Conservation (phyloP, 2,113 vertebrate species). For the Nycticorax nycticorax region DNA sequence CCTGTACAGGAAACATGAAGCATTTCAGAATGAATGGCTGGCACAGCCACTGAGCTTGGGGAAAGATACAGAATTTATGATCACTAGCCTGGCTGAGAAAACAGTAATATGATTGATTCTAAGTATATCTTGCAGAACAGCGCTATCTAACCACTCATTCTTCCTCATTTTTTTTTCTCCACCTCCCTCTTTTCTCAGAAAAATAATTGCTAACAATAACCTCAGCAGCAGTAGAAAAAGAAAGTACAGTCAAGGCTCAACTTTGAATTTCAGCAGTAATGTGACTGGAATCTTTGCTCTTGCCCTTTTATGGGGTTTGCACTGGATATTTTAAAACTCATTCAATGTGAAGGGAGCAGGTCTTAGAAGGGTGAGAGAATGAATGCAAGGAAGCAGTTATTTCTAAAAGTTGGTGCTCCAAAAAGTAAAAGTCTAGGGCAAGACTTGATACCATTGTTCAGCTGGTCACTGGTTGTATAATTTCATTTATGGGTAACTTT, state of each 20-base stretch:
- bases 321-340: neutral
- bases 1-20: neutral
- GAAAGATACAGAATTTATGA: slow-evolving; percentile 27
- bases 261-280: neutral
- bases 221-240: neutral
- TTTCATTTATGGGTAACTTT: neutral
- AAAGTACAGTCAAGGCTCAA: neutral
- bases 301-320: neutral
- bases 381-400: neutral
- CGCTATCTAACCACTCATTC: slow-evolving; percentile 20
- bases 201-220: slow-evolving; percentile 49
- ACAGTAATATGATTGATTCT: slow-evolving; percentile 31
- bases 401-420: neutral
- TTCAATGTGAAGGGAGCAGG: neutral
- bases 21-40: neutral
- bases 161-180: neutral
- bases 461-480: neutral
- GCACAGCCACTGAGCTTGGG: neutral
- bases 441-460: neutral
- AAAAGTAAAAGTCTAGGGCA: neutral
- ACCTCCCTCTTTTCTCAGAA: neutral
- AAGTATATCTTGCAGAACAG: slow-evolving; percentile 43
- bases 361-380: neutral
- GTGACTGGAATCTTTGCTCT: neutral
- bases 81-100: slow-evolving; percentile 6